Percentiles rank a stretch among this genome's conserved stretches.
Evolutionary conservation across 2,888 invertebrate species (phyloP).

Genomic region (Melanargia galathea): DNA sequence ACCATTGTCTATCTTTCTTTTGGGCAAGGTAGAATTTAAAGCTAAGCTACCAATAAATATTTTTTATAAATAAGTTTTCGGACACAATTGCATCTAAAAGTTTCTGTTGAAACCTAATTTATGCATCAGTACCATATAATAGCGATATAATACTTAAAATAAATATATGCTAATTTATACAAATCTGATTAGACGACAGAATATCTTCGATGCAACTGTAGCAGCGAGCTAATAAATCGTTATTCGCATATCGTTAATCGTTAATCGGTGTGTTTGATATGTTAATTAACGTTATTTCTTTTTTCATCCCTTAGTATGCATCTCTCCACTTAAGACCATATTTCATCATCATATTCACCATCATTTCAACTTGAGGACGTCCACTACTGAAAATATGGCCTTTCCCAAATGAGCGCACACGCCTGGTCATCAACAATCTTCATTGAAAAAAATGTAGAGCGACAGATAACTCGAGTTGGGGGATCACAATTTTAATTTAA

Average conservation of each 20-base stretch:
- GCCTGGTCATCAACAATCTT: too few relatives aligned
- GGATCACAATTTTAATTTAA: too few relatives aligned
- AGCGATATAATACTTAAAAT: not conserved
- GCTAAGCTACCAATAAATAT: not conserved
- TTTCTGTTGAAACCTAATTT: too few relatives aligned
- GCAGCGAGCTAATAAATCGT: conserved; percentile 31
- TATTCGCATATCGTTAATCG: too few relatives aligned
- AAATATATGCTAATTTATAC: conserved; percentile 7
- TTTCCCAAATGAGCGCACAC: too few relatives aligned
- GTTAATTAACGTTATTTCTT: conserved; percentile 72
- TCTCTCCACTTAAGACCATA: conserved; percentile 21
- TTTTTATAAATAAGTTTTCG: too few relatives aligned
- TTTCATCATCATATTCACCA: not conserved
- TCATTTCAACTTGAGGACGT: too few relatives aligned
- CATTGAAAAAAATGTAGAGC: too few relatives aligned
- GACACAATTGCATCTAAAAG: too few relatives aligned
- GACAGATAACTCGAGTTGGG: too few relatives aligned
- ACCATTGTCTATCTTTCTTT: too few relatives aligned
- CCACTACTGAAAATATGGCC: too few relatives aligned
- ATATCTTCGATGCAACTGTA: not conserved
- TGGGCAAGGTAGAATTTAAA: not conserved
- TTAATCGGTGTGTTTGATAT: conserved; percentile 75
- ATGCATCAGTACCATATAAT: not conserved
- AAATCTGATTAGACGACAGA: conserved; percentile 5
- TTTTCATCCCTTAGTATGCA: conserved; percentile 47